phyloP scores from a whole-genome alignment of 2,888 invertebrate genomes.

The Netelia melanura region DNA sequence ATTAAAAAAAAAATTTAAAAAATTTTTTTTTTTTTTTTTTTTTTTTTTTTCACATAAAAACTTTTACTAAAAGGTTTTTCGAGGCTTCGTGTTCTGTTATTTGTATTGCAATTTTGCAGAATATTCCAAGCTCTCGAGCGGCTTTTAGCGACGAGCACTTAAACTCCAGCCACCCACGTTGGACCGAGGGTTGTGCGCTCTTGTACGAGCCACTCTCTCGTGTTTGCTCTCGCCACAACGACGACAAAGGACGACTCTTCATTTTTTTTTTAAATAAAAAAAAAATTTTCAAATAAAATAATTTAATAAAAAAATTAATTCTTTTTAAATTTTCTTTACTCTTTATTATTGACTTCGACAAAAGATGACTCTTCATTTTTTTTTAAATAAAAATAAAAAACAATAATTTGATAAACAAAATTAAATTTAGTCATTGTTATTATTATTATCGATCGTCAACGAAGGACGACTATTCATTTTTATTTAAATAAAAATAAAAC shows the following conservation, averaged over 20 bases:
- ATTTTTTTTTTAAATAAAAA: too few species aligned
- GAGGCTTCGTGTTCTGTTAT: neutral
- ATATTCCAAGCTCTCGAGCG: slow-evolving; percentile 28
- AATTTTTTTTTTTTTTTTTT: neutral
- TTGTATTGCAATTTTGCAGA: slow-evolving; percentile 39
- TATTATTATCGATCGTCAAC: too few species aligned
- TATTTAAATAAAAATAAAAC: too few species aligned
- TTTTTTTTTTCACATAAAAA: neutral
- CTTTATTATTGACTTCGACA: neutral
- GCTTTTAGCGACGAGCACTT: slow-evolving; percentile 75
- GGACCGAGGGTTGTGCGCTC: slow-evolving; percentile 32
- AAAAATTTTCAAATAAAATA: too few species aligned
- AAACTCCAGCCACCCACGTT: slow-evolving; percentile 74
- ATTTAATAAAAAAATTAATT: neutral
- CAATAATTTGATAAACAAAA: neutral
- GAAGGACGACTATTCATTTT: too few species aligned
- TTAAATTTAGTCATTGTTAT: too few species aligned
- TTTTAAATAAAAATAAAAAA: too few species aligned
- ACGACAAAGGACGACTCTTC: neutral
- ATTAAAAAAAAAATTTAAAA: neutral
- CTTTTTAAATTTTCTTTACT: too few species aligned
- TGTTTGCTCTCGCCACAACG: slow-evolving; percentile 59
- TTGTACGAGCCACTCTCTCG: slow-evolving; percentile 8
- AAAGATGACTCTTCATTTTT: neutral
- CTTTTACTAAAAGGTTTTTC: slow-evolving; percentile 39